Conservation (phyloP, 2,113 vertebrate species). For the Lagenorhynchus albirostris region DNA sequence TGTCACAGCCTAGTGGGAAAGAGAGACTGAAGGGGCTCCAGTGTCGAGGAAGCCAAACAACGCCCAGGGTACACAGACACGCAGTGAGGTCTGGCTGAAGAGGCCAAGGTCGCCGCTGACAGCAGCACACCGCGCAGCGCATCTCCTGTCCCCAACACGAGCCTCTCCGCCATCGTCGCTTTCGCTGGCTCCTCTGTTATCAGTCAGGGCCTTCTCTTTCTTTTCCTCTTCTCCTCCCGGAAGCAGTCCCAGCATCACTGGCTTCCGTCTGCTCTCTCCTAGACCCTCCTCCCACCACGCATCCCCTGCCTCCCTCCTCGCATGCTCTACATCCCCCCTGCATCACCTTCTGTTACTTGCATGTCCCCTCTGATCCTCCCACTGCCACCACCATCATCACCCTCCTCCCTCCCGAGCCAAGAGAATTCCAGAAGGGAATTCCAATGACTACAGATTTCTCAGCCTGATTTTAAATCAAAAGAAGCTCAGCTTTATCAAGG, state of each 20-base stretch:
- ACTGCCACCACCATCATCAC: background rate
- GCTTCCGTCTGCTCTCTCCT: background rate
- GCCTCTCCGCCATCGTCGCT: fast-evolving
- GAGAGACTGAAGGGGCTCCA: background rate
- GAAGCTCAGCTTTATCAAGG: background rate
- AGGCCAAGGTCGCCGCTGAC: background rate
- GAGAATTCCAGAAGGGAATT: background rate
- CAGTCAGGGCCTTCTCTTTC: background rate
- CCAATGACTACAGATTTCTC: background rate
- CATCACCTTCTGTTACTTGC: background rate
- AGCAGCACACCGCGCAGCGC: fast-evolving
- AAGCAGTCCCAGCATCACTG: background rate
- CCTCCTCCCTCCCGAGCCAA: background rate
- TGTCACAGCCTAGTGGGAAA: fast-evolving
- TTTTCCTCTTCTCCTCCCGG: background rate
- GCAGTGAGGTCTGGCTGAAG: fast-evolving
- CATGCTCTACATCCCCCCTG: background rate
- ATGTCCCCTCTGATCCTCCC: background rate
- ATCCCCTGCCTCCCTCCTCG: background rate
- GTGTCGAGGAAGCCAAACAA: fast-evolving
- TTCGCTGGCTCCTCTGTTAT: background rate
- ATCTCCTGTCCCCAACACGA: background rate
- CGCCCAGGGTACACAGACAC: no score
- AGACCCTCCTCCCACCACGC: background rate
- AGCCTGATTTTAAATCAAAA: background rate